phyloP scores from a whole-genome alignment of 1,140 invertebrate genomes.

The Heliconius nattereri region DNA sequence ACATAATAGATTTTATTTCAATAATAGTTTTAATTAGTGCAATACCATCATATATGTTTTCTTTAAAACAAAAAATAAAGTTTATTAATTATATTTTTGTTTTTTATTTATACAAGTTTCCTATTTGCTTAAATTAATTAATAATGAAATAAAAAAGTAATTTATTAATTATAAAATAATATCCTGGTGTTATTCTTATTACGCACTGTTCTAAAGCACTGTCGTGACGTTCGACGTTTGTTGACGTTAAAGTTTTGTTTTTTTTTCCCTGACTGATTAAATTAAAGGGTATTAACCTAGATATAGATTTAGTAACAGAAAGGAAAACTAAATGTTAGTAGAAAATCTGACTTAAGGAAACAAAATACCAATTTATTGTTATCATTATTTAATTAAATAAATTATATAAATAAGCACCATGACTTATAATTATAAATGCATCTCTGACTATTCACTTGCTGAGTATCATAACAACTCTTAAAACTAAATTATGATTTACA shows the following conservation, averaged over 20 bases:
- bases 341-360: neutral
- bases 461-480: slow-evolving; percentile 56
- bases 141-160: no score
- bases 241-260: no score
- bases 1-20: neutral
- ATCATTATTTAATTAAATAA: neutral
- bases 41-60: neutral
- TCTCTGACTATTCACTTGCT: slow-evolving; percentile 64
- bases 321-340: neutral
- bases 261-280: no score
- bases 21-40: slow-evolving; percentile 10
- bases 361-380: neutral
- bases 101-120: neutral
- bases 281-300: no score
- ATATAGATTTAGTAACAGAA: no score
- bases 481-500: neutral
- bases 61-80: slow-evolving; percentile 11
- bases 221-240: no score
- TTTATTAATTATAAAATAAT: no score
- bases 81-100: neutral
- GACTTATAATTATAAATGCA: slow-evolving; percentile 72
- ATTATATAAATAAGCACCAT: slow-evolving; percentile 50
- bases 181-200: no score
- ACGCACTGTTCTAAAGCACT: no score
- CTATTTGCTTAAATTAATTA: no score